phyloP scores from a whole-genome alignment of 1,140 invertebrate species.

The Hestina assimilis region DNA sequence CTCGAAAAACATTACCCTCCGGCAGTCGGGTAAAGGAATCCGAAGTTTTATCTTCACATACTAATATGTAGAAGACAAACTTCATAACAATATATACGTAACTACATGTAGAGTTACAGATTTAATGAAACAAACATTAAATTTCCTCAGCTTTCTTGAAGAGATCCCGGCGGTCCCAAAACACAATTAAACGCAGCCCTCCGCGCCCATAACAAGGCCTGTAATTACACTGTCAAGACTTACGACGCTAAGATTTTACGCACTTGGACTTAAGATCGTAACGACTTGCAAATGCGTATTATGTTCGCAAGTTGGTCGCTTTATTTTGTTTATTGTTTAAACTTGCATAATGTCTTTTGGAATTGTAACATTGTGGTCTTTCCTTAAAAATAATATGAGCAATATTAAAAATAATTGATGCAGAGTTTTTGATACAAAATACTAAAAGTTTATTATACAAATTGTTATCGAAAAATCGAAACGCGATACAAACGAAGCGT shows the following conservation, averaged over 20 bases:
- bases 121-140: not conserved
- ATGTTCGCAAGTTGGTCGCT: slow-evolving; percentile 16
- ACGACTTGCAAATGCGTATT: slow-evolving; percentile 8
- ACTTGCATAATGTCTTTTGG: slow-evolving; percentile 9
- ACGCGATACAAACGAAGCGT: slow-evolving; percentile 8
- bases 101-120: not conserved
- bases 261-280: slow-evolving; percentile 30
- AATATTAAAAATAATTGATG: no score
- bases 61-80: no score
- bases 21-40: no score
- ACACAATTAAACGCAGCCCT: slow-evolving; percentile 27
- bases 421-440: no score
- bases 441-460: not conserved
- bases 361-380: no score
- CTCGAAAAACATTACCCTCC: no score
- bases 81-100: not conserved
- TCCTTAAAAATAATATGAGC: no score
- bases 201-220: slow-evolving; percentile 1
- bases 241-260: slow-evolving; percentile 60
- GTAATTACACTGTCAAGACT: slow-evolving; percentile 9
- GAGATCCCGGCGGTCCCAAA: slow-evolving; percentile 27
- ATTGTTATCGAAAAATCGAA: not conserved
- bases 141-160: not conserved
- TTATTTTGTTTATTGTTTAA: slow-evolving; percentile 20
- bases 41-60: no score